Base-by-base conservation (phyloP, 1,140 invertebrate species). In the Drosophila mojavensis region DNA sequence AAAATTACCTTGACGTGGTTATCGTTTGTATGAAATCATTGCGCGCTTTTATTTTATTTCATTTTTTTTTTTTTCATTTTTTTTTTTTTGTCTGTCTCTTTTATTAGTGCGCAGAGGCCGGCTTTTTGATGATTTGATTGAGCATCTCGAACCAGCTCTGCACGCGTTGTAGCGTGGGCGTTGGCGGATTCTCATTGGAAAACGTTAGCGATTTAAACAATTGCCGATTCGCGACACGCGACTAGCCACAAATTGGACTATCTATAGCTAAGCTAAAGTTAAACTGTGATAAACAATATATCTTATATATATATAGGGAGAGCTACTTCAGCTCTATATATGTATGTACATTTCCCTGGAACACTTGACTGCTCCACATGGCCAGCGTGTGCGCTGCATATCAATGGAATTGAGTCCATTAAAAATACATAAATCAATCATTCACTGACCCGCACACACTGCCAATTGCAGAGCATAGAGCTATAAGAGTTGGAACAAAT, bases 21-120 rank as follows among this genome's bases (percentile, higher is more conserved):
- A 86, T 86, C 83, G 83, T 88, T 88, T 88, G 76, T 79, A 70
- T 88, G 69, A 88, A 88, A 88, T 86, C 83, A 88, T 88, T 81
- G 69, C 61, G 81, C 81, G 63, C 28, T 60, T 68, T 68, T 56
- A 26, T 62, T n/a, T n/a, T n/a, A n/a, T 47, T 45, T 45, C 2
- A 20, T 45, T n/a, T n/a, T n/a, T n/a, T n/a, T n/a, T n/a, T n/a
- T n/a, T n/a, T n/a, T n/a, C n/a, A n/a, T n/a, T n/a, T n/a, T n/a
- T n/a, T n/a, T n/a, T n/a, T n/a, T n/a, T n/a, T n/a, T n/a, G n/a
- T n/a, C n/a, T n/a, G n/a, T n/a, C n/a, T 88, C 83, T 86, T 79
- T 83, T 69, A 86, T 88, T 88, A 86, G n/a, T 4, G 15, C n/a
- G 17, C 36, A 15, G 13, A n/a, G 36, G 45, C 41, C 53, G 36